Evolutionary conservation across 2,113 vertebrate genomes (phyloP), one percentile per base, ranked within the genome.

Genomic region (Prunella himalayana): DNA sequence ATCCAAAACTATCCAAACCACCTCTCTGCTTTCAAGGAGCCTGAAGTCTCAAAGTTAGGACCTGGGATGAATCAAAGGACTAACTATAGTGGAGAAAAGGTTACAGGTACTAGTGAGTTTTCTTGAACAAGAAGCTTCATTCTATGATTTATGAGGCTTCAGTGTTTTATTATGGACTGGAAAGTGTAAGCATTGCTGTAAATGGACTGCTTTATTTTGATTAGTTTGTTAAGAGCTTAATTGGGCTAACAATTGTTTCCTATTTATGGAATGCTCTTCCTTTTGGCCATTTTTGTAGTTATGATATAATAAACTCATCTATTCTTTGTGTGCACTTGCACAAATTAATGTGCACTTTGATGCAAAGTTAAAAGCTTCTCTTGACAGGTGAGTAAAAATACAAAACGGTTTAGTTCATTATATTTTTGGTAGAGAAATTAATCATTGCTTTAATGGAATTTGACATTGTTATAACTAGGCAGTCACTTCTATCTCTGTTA

Each of bases 1-100:
- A 9, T 18, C 3, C 11, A 57, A 44, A 64, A 69, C 4, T 54
- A 28, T 7, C 25, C 7, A 31, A n/a, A n/a, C 3, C 4, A 28
- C 3, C 5, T 35, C 13, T 59, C 6, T 59, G 11, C 25, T 64
- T 73, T 35, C 16, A 64, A 39, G 11, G 49, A 73, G 4, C 9
- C 19, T 45, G 41, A 50, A 50, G 22, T 68, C 9, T 66, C 31
- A 71, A 18, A 3, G 1, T 63, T 33, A 77, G 41, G 25, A 73
- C 6, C 15, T 22, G 8, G 13, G 6, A 23, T 31, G 13, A 68
- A 42, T 39, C 0, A 0, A 68, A 72, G 14, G 33, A 47, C 5
- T 12, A 30, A 45, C 3, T 45, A 15, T 3, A 47, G 18, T 6
- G 16, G 5, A 49, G 23, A 27, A 84, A 83, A 68, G 1, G 4